phyloP scores from a whole-genome alignment of 2,113 vertebrate genomes.

The Otocyon megalotis region DNA sequence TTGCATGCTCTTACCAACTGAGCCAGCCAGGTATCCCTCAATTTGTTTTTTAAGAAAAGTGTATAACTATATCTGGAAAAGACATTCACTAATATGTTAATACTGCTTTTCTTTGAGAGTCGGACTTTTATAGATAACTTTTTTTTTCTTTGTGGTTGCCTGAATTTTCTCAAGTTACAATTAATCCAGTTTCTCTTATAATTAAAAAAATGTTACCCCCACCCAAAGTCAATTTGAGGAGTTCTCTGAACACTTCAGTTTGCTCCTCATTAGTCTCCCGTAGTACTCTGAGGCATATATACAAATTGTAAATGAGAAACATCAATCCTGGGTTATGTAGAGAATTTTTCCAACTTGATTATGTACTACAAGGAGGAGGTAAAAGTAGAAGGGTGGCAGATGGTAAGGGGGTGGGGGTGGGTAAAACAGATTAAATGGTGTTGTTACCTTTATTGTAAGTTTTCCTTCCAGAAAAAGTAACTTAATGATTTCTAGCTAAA shows the following conservation, averaged over 20 bases:
- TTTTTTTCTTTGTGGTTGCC: constrained; percentile 39
- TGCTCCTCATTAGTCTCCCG: background rate
- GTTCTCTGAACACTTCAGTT: background rate
- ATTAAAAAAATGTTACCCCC: constrained; percentile 39
- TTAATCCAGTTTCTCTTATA: constrained; percentile 49
- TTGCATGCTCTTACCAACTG: background rate
- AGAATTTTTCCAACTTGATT: background rate
- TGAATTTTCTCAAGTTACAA: constrained; percentile 56
- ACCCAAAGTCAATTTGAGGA: background rate
- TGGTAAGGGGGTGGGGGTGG: background rate
- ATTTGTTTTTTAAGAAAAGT: background rate
- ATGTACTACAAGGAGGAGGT: background rate
- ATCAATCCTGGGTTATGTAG: background rate
- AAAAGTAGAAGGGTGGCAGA: background rate
- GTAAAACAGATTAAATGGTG: background rate
- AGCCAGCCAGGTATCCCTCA: background rate
- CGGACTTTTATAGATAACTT: constrained; percentile 48
- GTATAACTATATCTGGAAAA: background rate
- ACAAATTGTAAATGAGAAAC: constrained; percentile 10
- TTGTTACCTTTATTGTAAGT: constrained; percentile 43
- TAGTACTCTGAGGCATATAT: background rate
- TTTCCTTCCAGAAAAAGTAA: constrained; percentile 44
- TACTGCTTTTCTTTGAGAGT: background rate
- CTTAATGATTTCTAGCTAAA: constrained; percentile 53
- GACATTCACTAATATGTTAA: background rate